Conservation (phyloP, 1,140 invertebrate genomes). For the Lordiphosa mommai region DNA sequence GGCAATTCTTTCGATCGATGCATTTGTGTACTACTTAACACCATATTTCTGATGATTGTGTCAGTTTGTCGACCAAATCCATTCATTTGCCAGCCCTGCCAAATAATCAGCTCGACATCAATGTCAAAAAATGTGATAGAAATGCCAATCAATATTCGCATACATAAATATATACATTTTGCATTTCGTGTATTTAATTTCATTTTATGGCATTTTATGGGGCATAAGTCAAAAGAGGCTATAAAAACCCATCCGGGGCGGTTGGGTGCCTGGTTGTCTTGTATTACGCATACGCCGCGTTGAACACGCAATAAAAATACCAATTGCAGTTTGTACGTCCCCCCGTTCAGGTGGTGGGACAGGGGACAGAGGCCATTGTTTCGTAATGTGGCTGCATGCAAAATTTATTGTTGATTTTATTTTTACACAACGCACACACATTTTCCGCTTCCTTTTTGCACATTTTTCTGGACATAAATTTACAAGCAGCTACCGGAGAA, state of each 20-base stretch:
- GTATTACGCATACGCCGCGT: constrained; percentile 73
- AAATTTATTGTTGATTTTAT: constrained; percentile 77
- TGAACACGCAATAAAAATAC: constrained; percentile 76
- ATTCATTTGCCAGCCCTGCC: not conserved
- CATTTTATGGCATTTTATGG: constrained; percentile 69
- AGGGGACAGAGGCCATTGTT: constrained; percentile 47
- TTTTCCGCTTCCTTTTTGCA: constrained; percentile 68
- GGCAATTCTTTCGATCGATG: too few relatives aligned
- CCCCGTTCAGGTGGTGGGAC: not conserved
- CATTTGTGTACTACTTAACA: too few relatives aligned
- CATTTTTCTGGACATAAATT: constrained; percentile 76
- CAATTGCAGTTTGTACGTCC: constrained; percentile 54
- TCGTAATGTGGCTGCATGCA: constrained; percentile 72
- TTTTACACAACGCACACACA: constrained; percentile 67
- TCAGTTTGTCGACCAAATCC: too few relatives aligned
- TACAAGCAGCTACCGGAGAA: constrained; percentile 54
- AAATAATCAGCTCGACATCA: constrained; percentile 4
- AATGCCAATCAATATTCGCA: constrained; percentile 65
- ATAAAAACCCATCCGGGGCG: constrained; percentile 38
- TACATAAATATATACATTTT: constrained; percentile 49
- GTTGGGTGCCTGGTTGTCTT: constrained; percentile 41
- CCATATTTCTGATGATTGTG: too few relatives aligned
- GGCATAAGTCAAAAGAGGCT: constrained; percentile 65
- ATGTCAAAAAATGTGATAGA: constrained; percentile 55
- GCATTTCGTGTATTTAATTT: constrained; percentile 69